Evolutionary conservation across 2,113 vertebrate species (phyloP).

Genomic region (Dicrurus megarhynchus): DNA sequence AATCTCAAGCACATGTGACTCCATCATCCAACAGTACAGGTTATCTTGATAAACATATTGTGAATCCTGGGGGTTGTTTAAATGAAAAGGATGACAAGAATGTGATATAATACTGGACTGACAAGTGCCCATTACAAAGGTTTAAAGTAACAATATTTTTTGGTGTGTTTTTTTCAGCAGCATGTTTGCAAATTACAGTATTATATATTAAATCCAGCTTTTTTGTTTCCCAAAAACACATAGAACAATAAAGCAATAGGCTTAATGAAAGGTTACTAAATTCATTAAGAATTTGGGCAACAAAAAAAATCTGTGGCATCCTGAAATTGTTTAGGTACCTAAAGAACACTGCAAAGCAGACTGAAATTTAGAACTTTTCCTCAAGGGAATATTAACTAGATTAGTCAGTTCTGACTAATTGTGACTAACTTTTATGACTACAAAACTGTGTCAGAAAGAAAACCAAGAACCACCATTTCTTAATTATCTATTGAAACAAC

Average conservation of each 20-base stretch:
- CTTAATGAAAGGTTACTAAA: background rate
- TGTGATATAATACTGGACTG: background rate
- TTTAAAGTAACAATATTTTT: background rate
- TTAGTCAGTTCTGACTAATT: background rate
- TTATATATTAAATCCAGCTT: background rate
- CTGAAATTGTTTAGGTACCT: background rate
- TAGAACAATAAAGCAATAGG: background rate
- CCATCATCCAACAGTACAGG: background rate
- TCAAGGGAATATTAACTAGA: background rate
- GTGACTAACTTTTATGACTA: background rate
- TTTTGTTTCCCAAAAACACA: background rate
- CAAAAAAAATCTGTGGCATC: background rate
- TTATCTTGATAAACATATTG: background rate
- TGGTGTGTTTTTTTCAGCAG: background rate
- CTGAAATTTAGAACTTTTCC: background rate
- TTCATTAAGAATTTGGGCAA: background rate
- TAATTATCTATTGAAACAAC: background rate
- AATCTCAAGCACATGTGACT: background rate
- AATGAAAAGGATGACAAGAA: background rate
- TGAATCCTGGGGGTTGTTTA: background rate
- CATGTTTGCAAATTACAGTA: background rate
- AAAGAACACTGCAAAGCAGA: background rate
- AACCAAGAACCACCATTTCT: background rate
- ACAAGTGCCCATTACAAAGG: background rate
- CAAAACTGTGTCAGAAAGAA: background rate